Evolutionary conservation across 2,113 vertebrate species (phyloP), one percentile per base, ranked within the genome.

Genomic region (Philantomba maxwellii): DNA sequence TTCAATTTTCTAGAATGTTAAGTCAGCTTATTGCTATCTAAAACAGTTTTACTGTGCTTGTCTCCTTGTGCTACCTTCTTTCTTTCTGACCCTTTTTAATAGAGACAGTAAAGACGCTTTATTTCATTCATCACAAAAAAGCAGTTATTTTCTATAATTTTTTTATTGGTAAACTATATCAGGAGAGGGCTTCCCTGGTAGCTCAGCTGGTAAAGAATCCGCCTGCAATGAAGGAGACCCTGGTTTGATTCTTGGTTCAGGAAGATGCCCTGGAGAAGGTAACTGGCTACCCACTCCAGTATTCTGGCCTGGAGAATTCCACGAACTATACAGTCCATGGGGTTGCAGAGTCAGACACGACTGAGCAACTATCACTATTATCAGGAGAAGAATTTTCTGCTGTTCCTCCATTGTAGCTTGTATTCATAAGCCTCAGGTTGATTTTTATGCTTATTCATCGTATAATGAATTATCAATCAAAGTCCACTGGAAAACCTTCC

Each of bases 61-160:
- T 87, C 47, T 85, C 51, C 58, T 66, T 85, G n/a, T 85, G 60
- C 47, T 78, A 28, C 55, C 30, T 88, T 93, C 36, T 64, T 88
- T 84, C n/a, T 92, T 85, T 75, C 53, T 82, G 33, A 94, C 6
- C 75, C 87, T 43, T 92, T n/a, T 92, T 94, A 89, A 93, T 7
- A 81, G 45, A 94, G 81, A 92, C 15, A 47, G 80, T 58, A 77
- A n/a, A 12, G 58, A 88, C 39, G 25, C 11, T 62, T 73, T 89
- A 92, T 70, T 70, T 85, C 60, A 92, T 0, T 62, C 25, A 73
- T 84, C 45, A 96, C 14, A 89, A 62, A 91, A 78, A 89, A 45
- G 43, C 30, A 36, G 82, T 53, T 77, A 49, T 70, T 92, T 89
- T 89, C 89, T 75, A 9, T 49, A 92, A 86, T 33, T 66, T 85